Base-by-base conservation (phyloP, 2,888 invertebrate genomes). In the Drosophila multiciliata region DNA sequence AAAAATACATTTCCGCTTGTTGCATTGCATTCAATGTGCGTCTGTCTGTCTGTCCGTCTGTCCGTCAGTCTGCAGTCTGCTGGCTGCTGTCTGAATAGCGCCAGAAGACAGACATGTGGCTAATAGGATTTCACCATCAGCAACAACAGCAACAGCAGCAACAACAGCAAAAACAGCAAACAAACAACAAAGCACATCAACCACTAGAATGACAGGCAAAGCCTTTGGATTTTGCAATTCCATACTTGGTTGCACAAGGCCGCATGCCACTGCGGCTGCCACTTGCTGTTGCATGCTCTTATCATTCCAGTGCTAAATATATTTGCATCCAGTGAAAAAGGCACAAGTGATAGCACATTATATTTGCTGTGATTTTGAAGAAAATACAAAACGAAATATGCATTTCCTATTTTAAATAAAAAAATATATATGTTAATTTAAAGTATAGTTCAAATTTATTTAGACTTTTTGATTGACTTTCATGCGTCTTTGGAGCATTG, bases 1-100 rank as follows among this genome's bases (percentile, higher is more conserved):
- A 76, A 76, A 75, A 85, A 75, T 78, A 78, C 83, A 87, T 82
- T 85, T 83, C 74, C 77, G 83, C 80, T 79, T 82, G 79, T 83
- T 77, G 81, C 75, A 55, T 65, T 67, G 73, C 76, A 77, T 77
- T 77, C 73, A 52, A 60, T 73, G 72, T 67, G 50, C 60, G 60
- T 68, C 45, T 64, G 65, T 33, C 55, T 64, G 48, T 23, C 64
- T 49, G 32, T 71, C 67, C 68, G 71, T 64, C 40, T 49, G 58
- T 57, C 32, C 52, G 66, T 23, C 52, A 63, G 52, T 33, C 66
- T 54, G 75, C 32, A 15, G 45, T 2, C 45, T 45, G 45, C 23
- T 26, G 23, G 45, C 23, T 71, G 71, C 81, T 79, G 78, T 64
- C 79, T 68, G 66, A 86, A 78, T 75, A 69, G 78, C 66, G 73